These are phyloP conservation scores for Drosophila sulfurigaster DNA, from an alignment of 1,140 invertebrate genomes.

Conservation along the genomic window DNA sequence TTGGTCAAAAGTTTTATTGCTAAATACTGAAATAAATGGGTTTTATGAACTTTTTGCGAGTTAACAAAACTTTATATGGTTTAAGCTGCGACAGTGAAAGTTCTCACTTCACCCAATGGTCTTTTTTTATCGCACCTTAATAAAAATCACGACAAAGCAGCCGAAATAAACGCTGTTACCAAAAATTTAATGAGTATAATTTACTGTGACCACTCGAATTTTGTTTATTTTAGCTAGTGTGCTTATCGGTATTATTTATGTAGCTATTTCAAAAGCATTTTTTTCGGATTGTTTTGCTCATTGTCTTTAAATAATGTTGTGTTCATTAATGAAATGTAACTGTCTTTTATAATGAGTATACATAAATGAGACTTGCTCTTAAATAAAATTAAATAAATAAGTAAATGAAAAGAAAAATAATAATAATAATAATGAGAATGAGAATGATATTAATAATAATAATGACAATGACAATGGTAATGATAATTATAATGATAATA, in stretches of 20 bases:
- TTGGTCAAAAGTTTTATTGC: constrained; percentile 8
- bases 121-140: constrained; percentile 14
- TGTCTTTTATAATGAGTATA: constrained; percentile 44
- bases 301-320: constrained; percentile 41
- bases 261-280: not conserved
- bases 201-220: constrained; percentile 50
- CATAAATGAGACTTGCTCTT: constrained; percentile 23
- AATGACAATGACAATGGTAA: too few species aligned
- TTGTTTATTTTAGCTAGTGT: constrained; percentile 36
- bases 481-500: too few species aligned
- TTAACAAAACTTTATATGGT: not conserved
- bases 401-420: too few species aligned
- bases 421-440: too few species aligned
- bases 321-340: constrained; percentile 41
- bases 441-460: too few species aligned
- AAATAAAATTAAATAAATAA: too few species aligned
- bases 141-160: constrained; percentile 49
- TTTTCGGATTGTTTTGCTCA: constrained; percentile 15
- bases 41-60: constrained; percentile 10
- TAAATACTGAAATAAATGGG: constrained; percentile 18
- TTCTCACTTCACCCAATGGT: constrained; percentile 35
- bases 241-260: constrained; percentile 39
- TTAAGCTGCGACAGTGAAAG: constrained; percentile 35
- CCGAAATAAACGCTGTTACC: constrained; percentile 46
- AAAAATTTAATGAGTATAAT: constrained; percentile 54